Percentiles rank a stretch among this genome's conserved stretches.
Conservation (phyloP, 2,113 vertebrate species). For the Actenoides hombroni region DNA sequence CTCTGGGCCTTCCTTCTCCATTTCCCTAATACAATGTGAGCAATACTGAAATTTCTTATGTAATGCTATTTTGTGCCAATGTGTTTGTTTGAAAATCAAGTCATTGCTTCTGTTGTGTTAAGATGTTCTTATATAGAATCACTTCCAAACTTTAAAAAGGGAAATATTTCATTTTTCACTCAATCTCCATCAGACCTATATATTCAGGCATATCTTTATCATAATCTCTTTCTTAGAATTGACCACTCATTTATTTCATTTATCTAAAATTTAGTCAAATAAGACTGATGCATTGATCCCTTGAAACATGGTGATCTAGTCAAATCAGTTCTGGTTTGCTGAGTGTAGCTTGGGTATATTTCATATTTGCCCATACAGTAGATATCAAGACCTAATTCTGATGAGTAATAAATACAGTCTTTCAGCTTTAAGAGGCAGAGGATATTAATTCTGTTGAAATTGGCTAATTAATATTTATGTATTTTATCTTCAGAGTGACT, state of each 20-base stretch:
- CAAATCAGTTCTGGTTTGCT: neutral
- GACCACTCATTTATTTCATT: neutral
- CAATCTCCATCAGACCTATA: neutral
- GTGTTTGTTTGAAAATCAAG: neutral
- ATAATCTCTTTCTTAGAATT: neutral
- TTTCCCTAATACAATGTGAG: neutral
- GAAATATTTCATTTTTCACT: neutral
- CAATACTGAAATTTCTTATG: neutral
- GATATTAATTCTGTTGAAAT: constrained; percentile 50
- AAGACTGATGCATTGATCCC: neutral
- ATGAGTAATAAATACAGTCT: neutral
- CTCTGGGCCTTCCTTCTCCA: neutral
- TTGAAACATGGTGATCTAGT: neutral
- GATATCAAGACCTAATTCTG: constrained; percentile 3
- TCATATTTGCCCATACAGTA: neutral
- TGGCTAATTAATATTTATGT: constrained; percentile 71
- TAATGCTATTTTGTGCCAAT: neutral
- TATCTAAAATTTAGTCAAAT: neutral
- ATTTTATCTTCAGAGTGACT: constrained; percentile 59
- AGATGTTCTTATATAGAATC: neutral
- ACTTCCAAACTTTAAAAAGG: neutral
- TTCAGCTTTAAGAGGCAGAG: constrained; percentile 11
- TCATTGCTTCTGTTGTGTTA: neutral
- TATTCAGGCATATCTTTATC: neutral
- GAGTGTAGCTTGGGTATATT: neutral